Base-by-base conservation (phyloP, 1,140 invertebrate genomes). In the Chironomus tepperi region DNA sequence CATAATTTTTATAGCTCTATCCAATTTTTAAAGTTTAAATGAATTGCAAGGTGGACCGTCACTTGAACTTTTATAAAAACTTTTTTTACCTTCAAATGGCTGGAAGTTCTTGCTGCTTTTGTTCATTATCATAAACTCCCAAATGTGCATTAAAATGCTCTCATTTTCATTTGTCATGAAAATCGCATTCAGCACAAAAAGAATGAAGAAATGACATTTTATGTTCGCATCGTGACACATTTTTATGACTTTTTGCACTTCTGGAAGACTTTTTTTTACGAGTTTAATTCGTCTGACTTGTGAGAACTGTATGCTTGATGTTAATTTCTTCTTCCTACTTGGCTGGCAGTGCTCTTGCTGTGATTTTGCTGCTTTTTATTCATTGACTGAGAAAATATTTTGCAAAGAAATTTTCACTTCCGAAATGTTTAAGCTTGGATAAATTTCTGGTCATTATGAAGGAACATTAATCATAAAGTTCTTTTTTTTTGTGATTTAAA, bases 171-270 rank as follows among this genome's bases (percentile, higher is more conserved):
- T 34, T 34, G 24, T 34, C 24, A 34, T 34, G 24, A 34, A n/a
- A 57, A 57, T 12, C 47, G 47, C 47, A 57, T 57, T 57, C 47
- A 57, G 47, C 12, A 34, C n/a, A n/a, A n/a, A n/a, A n/a, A n/a
- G 5, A 34, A 34, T 34, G 5, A 34, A 34, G 24, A 34, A 34
- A 34, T 57, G 47, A 57, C 47, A n/a, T 57, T 57, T 57, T 57
- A 57, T 57, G 47, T 57, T 57, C 47, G 47, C 47, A n/a, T 57
- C 47, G 47, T 57, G 47, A 57, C 47, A 57, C 12, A 47, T 57
- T 57, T 57, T 57, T 57, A 57, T n/a, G 47, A 57, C 12, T 57
- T 57, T 57, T 57, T 57, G 47, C 47, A 57, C 47, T 57, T 47
- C 15, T 57, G 47, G n/a, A n/a, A 57, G 47, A 57, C n/a, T 57